phyloP scores from a whole-genome alignment of 2,888 invertebrate genomes.

The Parapristionchus giblindavisi region DNA sequence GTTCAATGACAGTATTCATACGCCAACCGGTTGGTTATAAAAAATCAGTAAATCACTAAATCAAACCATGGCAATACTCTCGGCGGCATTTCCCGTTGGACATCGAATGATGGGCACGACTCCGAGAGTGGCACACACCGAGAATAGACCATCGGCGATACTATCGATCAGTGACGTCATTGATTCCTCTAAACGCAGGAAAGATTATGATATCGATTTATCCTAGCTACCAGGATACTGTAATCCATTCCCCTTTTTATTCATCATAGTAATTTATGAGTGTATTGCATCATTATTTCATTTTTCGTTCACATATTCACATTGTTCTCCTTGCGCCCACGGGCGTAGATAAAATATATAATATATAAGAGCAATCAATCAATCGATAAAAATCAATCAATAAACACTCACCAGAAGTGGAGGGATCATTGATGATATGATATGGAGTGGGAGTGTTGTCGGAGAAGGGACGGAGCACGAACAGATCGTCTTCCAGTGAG shows the following conservation, averaged over 20 bases:
- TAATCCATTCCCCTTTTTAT: background rate
- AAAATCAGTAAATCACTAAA: too few species aligned
- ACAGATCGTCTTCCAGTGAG: conserved; percentile 95
- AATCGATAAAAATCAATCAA: too few species aligned
- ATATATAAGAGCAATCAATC: too few species aligned
- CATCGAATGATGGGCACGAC: conserved; percentile 89
- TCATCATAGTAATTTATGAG: too few species aligned
- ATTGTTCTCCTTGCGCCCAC: too few species aligned
- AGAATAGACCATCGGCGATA: conserved; percentile 94
- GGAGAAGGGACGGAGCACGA: conserved; percentile 82
- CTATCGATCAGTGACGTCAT: conserved; percentile 92
- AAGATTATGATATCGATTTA: background rate
- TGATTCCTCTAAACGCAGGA: conserved; percentile 80
- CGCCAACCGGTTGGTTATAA: too few species aligned
- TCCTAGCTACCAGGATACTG: background rate
- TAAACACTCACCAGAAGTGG: conserved; percentile 43
- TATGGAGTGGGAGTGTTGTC: conserved; percentile 90
- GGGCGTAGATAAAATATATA: too few species aligned
- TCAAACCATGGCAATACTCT: conserved; percentile 83
- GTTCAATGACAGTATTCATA: too few species aligned
- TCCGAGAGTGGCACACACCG: conserved; percentile 95
- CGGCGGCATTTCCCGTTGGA: conserved; percentile 94
- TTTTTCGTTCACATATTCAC: too few species aligned
- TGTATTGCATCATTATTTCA: too few species aligned
- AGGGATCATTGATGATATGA: conserved; percentile 75